Conservation (phyloP, 2,797 vertebrate genomes). For the Hozukius guyotensis region DNA sequence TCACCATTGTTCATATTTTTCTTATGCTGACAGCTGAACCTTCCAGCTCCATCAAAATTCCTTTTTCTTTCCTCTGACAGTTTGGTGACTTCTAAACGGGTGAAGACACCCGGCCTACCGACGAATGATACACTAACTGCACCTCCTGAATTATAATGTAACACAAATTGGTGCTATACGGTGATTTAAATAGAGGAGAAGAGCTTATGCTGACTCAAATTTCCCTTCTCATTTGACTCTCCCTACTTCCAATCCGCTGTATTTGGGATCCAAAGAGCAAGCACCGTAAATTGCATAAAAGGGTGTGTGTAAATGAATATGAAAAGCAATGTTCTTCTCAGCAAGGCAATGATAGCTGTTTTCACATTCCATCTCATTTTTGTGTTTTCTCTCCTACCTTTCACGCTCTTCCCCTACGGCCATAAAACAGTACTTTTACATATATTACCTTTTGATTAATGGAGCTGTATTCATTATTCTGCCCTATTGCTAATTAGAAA, state of each 20-base stretch:
- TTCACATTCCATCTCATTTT: slow-evolving; percentile 78
- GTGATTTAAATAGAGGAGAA: slow-evolving; percentile 48
- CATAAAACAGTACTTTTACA: slow-evolving; percentile 88
- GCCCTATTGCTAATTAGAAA: slow-evolving; percentile 89
- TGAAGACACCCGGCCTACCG: not conserved
- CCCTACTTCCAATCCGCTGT: slow-evolving; percentile 43
- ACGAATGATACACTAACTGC: not conserved
- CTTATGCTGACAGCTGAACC: not conserved
- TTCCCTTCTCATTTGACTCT: slow-evolving; percentile 53
- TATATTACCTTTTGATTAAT: slow-evolving; percentile 92
- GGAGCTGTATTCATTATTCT: slow-evolving; percentile 90
- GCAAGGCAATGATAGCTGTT: slow-evolving; percentile 67
- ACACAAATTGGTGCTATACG: slow-evolving; percentile 32
- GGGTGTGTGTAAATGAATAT: slow-evolving; percentile 80
- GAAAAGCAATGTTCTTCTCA: slow-evolving; percentile 74
- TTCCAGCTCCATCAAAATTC: not conserved
- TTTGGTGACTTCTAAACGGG: not conserved
- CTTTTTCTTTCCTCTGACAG: not conserved
- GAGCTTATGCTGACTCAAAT: slow-evolving; percentile 56
- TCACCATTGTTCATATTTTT: not conserved
- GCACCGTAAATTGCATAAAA: slow-evolving; percentile 77
- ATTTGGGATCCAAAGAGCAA: slow-evolving; percentile 67
- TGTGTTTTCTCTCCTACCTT: slow-evolving; percentile 80
- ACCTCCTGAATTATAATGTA: slow-evolving; percentile 28
- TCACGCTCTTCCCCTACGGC: slow-evolving; percentile 79